These are phyloP conservation scores for Eurytoma californica DNA, from an alignment of 2,888 invertebrate species.

Conservation along the genomic window DNA sequence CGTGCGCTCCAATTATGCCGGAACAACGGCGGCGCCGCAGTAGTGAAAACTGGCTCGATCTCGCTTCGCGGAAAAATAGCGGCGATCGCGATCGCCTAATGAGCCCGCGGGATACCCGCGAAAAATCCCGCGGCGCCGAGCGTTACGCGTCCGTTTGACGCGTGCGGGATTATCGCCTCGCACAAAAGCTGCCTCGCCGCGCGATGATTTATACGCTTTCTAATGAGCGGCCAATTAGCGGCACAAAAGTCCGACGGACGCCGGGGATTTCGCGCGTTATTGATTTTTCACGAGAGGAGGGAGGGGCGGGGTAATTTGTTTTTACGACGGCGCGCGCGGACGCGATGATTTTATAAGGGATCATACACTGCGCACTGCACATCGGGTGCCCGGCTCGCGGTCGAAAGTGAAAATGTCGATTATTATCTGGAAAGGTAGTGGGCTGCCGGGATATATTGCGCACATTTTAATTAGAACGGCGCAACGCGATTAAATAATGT, in stretches of 20 bases:
- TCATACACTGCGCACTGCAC: too few relatives aligned
- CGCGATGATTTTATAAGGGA: conserved; percentile 24
- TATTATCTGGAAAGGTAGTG: not conserved
- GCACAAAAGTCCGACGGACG: not conserved
- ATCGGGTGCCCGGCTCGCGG: not conserved
- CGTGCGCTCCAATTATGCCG: conserved; percentile 26
- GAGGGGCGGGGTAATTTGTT: conserved; percentile 41
- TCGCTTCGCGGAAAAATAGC: conserved; percentile 8
- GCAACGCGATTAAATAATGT: conserved; percentile 1
- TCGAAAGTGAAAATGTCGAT: conserved; percentile 13
- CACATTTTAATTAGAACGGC: not conserved
- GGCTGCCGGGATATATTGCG: not conserved
- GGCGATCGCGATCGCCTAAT: conserved; percentile 30
- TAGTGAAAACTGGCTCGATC: conserved; percentile 1
- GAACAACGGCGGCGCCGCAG: not conserved
- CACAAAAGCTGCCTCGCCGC: not conserved
- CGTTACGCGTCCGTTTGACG: not conserved
- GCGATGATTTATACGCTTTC: conserved; percentile 46
- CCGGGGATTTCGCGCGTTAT: not conserved
- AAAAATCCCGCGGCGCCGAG: not conserved
- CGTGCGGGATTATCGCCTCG: not conserved
- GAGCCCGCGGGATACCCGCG: conserved; percentile 10
- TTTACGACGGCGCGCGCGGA: conserved; percentile 34
- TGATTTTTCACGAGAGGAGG: conserved; percentile 22
- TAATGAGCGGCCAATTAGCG: conserved; percentile 42